Base-by-base conservation (phyloP, 2,888 invertebrate species). In the Volucella zonaria region DNA sequence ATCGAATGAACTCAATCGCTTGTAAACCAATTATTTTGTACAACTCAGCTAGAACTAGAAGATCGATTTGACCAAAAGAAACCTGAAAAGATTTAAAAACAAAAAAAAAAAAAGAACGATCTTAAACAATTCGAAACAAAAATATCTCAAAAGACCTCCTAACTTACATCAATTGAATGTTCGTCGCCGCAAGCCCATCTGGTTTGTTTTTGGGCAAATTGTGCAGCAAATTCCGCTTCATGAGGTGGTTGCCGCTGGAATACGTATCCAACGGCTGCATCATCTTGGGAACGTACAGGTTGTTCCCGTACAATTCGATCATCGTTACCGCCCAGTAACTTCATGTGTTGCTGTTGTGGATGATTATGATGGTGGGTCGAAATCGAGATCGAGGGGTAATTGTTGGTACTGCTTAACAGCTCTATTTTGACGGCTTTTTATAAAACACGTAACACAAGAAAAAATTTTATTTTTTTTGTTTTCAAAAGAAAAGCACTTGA, bases 131-230 rank as follows among this genome's bases (percentile, higher is more conserved):
- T 31, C 6, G 31, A 3, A 11, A 9, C 54, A 70, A 12, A n/a
- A 40, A 47, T 15, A 47, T 23, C 1, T 23, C 42, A 11, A 38
- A 43, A 14, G 52, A 15, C n/a, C 8, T n/a, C 15, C 42, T 11
- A 15, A 93, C 95, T 94, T 92, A 97, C 97, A 94, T 97, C 97
- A 89, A 96, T 94, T 89, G 96, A 95, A 90, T 95, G 95, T 92
- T 97, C 97, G 92, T 97, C 97, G 82, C 96, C 97, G 82, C 96
- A 94, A 47, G 97, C 96, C 98, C 98, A 98, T 88, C 96, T 94
- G 42, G 91, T 89, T 88, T 95, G 94, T 92, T 96, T 96, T 62
- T 95, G 95, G 86, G 95, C 95, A 92, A 95, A 93, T 87, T 95
- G 93, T 86, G 95, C 94, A 9, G 91, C 91, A 91, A 97, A 95